Base-by-base conservation (phyloP, 2,797 vertebrate genomes). In the Pogonophryne albipinna region DNA sequence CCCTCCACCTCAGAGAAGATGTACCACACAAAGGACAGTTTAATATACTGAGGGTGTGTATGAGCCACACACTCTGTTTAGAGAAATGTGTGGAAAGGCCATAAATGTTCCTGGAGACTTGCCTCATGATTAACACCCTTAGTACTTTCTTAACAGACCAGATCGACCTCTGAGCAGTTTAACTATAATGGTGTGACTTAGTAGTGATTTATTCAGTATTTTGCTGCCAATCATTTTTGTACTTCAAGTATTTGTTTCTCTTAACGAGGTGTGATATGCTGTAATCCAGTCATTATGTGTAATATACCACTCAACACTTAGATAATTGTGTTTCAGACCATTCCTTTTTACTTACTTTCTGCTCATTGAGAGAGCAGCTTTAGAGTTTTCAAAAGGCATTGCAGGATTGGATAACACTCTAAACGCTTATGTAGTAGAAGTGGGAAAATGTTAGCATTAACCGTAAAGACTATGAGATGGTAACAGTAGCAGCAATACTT, bases 101-200 rank as follows among this genome's bases (percentile, higher is more conserved):
- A n/a, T 70, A 67, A 67, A 84, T 74, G 67, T 76, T 77, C 58
- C 34, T 52, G 7, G 7, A 64, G 34, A 60, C 47, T 46, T 61
- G 34, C 47, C 66, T 83, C 63, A 17, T 38, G 56, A 79, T 87
- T 74, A 79, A 70, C 56, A 57, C 12, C 3, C 5, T 10, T 78
- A 79, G 60, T 51, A 66, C 69, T 74, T 84, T 83, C 60, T 58
- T 66, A 71, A 77, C 53, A 47, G 59, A 62, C 45, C 49, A 19
- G 20, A 67, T 45, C 47, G 61, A 84, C 70, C 55, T 53, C n/a
- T 55, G 49, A 38, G 47, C 66, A 23, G 49, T 69, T 82, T 70
- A 27, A 45, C n/a, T 7, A 38, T 67, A 2, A 74, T 71, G 69
- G 57, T 52, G 27, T 79, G 83, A 80, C 83, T 70, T 66, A 80